Conservation (phyloP, 1,140 invertebrate species). For the Ips nitidus region DNA sequence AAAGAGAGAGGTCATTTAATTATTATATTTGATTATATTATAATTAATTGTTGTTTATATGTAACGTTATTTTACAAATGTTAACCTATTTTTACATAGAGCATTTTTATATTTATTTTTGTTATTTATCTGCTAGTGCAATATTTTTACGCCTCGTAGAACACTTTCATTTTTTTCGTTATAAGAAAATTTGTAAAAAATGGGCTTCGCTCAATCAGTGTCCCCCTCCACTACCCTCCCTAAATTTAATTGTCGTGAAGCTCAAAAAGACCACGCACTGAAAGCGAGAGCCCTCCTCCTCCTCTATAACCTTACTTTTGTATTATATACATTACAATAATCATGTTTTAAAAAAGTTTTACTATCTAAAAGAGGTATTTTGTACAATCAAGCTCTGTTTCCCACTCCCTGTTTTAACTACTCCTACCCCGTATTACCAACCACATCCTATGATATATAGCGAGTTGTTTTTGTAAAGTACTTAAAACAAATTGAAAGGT, state of each 20-base stretch:
- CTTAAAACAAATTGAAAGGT: slow-evolving; percentile 20
- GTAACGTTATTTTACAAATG: slow-evolving; percentile 16
- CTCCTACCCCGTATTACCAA: background rate
- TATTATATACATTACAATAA: background rate
- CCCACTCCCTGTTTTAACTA: slow-evolving; percentile 1
- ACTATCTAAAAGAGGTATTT: background rate
- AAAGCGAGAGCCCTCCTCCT: background rate
- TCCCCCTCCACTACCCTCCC: background rate
- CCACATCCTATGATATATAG: slow-evolving; percentile 6
- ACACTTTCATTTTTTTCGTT: slow-evolving; percentile 10
- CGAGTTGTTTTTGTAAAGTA: slow-evolving; percentile 35
- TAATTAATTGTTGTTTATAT: slow-evolving; percentile 27
- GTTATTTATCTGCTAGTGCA: slow-evolving; percentile 39
- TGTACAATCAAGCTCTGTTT: background rate
- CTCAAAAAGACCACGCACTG: background rate
- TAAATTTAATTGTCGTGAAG: background rate
- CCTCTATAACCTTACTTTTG: background rate
- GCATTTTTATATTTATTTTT: slow-evolving; percentile 45
- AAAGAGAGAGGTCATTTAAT: slow-evolving; percentile 17
- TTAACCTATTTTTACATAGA: slow-evolving; percentile 43
- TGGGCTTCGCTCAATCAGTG: slow-evolving; percentile 11
- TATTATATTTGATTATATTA: no score
- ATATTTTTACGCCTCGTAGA: slow-evolving; percentile 34
- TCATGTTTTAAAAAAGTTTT: background rate
- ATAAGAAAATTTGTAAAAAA: slow-evolving; percentile 1